Conservation (phyloP, 2,113 vertebrate species). For the Colinus virginianus region DNA sequence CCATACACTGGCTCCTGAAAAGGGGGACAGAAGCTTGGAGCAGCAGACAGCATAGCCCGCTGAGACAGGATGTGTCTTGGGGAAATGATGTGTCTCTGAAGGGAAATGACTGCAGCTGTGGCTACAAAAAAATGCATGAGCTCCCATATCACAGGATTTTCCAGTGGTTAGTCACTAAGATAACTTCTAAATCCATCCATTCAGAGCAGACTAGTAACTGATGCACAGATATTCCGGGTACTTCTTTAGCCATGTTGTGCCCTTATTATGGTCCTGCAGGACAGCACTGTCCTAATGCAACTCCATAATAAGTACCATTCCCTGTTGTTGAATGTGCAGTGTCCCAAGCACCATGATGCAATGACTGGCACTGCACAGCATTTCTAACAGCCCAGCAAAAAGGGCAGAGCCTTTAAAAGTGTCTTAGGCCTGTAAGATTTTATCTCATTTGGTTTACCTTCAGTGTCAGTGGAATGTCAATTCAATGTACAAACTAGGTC, state of each 20-base stretch:
- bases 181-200: slow-evolving; percentile 77
- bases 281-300: background rate
- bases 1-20: slow-evolving; percentile 31
- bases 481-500: background rate
- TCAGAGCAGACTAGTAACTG: slow-evolving; percentile 74
- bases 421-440: background rate
- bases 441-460: background rate
- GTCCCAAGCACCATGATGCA: background rate
- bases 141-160: slow-evolving; percentile 77
- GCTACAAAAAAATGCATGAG: slow-evolving; percentile 43
- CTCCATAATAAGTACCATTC: background rate
- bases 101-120: slow-evolving; percentile 80
- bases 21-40: slow-evolving; percentile 55
- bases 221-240: slow-evolving; percentile 59
- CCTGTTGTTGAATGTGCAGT: background rate
- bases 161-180: slow-evolving; percentile 77
- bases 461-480: background rate
- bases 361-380: background rate
- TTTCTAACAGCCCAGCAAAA: background rate
- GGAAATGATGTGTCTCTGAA: slow-evolving; percentile 74
- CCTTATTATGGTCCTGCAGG: background rate
- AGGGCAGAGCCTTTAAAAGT: background rate
- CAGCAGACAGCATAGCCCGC: slow-evolving; percentile 58
- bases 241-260: slow-evolving; percentile 13
- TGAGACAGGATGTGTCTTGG: slow-evolving; percentile 79